A percentile compares a stretch with the other conserved stretches of the same genome.
These are phyloP conservation scores for Neosalanx taihuensis DNA, from an alignment of 2,797 vertebrate species.

Conservation along the genomic window DNA sequence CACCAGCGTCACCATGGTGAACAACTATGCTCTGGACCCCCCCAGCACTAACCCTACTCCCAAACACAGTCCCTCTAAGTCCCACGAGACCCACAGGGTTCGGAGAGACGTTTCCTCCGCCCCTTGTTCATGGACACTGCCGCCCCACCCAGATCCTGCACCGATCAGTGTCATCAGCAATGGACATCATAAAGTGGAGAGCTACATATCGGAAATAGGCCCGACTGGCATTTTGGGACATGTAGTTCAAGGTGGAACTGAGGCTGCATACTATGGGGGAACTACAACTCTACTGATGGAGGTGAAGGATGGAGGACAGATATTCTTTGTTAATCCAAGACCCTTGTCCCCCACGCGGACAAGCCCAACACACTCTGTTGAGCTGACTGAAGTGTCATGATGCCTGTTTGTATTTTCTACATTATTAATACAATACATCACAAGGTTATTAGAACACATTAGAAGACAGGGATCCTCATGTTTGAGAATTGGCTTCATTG, in stretches of 20 bases:
- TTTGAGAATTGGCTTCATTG: not conserved
- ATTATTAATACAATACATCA: no score
- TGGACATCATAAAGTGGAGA: constrained; percentile 33
- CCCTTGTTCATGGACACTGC: constrained; percentile 39
- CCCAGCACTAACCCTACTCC: constrained; percentile 5
- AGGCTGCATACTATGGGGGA: constrained; percentile 22
- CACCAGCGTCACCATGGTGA: constrained; percentile 61
- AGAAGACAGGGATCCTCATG: not conserved
- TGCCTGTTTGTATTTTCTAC: not conserved
- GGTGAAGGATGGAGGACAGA: constrained; percentile 48
- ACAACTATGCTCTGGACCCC: constrained; percentile 54
- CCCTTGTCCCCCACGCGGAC: constrained; percentile 42
- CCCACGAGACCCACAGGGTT: constrained; percentile 18
- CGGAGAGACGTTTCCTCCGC: constrained; percentile 9
- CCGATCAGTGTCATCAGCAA: constrained; percentile 42
- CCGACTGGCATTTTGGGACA: constrained; percentile 28
- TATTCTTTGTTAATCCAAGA: constrained; percentile 59
- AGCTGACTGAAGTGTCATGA: constrained; percentile 65
- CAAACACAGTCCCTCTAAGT: constrained; percentile 15
- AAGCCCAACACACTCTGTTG: constrained; percentile 28
- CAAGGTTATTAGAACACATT: constrained; percentile 1
- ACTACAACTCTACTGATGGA: constrained; percentile 37
- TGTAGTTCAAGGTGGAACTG: constrained; percentile 32
- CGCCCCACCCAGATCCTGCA: constrained; percentile 18
- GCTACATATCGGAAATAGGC: constrained; percentile 13